Base-by-base conservation (phyloP, 2,797 vertebrate species). In the Eospalax fontanierii region DNA sequence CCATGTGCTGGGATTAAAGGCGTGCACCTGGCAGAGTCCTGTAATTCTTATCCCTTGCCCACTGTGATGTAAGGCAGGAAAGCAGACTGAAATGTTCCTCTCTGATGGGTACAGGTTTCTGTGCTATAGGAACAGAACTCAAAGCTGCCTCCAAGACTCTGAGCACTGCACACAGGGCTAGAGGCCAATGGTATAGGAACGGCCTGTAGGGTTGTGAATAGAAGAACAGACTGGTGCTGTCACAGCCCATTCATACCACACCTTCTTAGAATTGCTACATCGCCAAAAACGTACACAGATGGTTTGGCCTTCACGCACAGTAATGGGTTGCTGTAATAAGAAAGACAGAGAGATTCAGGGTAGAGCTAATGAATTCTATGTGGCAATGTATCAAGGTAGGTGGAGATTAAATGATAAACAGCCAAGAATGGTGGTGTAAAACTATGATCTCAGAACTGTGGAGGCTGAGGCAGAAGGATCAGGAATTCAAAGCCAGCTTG, bases 201-300 rank as follows among this genome's bases (percentile, higher is more conserved):
- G 99, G 63, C 99, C 99, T 0, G 99, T 98, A 0, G 99, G 99
- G 97, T 99, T 99, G 98, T 99, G 99, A 97, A 99, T 99, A 96
- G 99, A 99, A 0, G 99, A 99, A 97, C 99, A 99, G 84, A 98
- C 97, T 0, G 99, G 99, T 81, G 99, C 98, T 0, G 99, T 99
- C 97, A 99, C 99, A 0, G 99, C 99, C 99, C 99, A 99, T 90
- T 99, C 99, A 19, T 99, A 99, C 99, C 99, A 99, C 87, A 99
- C 99, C 97, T 99, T 99, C 98, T 99, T 99, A 95, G 99, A 99
- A 12, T 99, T 99, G 98, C 99, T 99, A 98, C 99, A 99, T 97
- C 99, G 98, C 99, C 99, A 99, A 98, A 99, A 99, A 46, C 99
- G 98, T 92, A 99, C 99, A 2, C 98, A 98, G 92, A 99, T 98